Evolutionary conservation across 2,888 invertebrate species (phyloP).

Genomic region (Tanypteryx hageni): DNA sequence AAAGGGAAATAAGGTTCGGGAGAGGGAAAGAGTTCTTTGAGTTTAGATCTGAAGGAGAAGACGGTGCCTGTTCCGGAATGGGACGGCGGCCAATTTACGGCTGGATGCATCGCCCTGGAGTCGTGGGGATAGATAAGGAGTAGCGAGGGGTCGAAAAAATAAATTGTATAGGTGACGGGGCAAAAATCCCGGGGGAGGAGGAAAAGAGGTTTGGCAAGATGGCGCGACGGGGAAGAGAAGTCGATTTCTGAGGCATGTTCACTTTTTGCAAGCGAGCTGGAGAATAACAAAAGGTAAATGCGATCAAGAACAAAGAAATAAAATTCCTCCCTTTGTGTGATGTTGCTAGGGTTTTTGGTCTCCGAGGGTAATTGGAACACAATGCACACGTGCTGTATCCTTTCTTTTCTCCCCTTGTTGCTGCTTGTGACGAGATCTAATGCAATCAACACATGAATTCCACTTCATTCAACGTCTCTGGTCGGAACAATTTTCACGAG

Average conservation of each 20-base stretch:
- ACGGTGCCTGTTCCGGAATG: background rate
- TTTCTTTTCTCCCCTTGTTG: background rate
- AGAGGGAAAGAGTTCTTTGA: background rate
- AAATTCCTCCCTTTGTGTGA: background rate
- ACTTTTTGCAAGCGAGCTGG: background rate
- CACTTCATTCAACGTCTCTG: background rate
- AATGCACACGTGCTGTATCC: slow-evolving; percentile 3
- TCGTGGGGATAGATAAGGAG: background rate
- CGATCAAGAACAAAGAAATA: background rate
- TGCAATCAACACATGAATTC: background rate
- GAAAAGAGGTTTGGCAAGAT: background rate
- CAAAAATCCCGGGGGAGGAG: background rate
- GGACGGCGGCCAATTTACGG: background rate
- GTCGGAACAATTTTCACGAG: background rate
- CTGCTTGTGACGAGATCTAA: background rate
- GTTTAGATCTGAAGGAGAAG: no score
- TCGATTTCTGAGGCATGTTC: background rate
- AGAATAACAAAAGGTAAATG: background rate
- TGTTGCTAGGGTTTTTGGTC: background rate
- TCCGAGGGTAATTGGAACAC: background rate
- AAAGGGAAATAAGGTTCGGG: background rate
- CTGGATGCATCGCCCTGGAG: background rate
- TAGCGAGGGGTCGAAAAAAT: background rate
- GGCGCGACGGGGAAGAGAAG: background rate
- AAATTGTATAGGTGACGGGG: background rate